phyloP scores from a whole-genome alignment of 2,113 vertebrate genomes.

The Syngnathus scovelli region DNA sequence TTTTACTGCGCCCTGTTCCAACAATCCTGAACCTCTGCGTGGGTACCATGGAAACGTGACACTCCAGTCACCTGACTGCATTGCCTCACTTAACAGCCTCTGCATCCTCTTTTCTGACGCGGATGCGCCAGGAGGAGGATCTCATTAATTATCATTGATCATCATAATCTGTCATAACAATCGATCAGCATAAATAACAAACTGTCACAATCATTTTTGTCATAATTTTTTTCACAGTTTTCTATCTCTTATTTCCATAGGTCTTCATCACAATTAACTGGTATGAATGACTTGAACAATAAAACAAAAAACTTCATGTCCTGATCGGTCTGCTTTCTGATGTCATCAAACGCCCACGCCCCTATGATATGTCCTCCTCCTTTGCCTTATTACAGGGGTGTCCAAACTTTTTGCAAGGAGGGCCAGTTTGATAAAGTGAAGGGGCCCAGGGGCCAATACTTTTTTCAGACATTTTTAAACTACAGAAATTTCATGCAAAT shows the following conservation, averaged over 20 bases:
- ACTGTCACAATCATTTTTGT: too few relatives aligned
- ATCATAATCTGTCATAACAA: too few relatives aligned
- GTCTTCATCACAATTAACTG: background rate
- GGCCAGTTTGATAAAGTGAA: too few relatives aligned
- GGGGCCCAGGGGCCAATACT: too few relatives aligned
- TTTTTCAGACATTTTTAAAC: too few relatives aligned
- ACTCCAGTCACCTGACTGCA: background rate
- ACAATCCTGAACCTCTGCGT: slow-evolving; percentile 1
- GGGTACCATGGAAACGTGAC: background rate
- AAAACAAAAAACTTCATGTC: background rate
- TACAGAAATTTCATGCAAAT: too few relatives aligned
- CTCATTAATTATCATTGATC: background rate
- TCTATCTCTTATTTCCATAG: too few relatives aligned
- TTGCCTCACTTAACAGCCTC: background rate
- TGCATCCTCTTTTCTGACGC: too few relatives aligned
- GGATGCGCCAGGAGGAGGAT: background rate
- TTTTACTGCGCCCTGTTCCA: slow-evolving; percentile 36
- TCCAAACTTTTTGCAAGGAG: too few relatives aligned
- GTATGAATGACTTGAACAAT: background rate
- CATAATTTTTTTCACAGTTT: too few relatives aligned
- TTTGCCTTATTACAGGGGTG: too few relatives aligned
- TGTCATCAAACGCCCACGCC: background rate
- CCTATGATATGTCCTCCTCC: background rate
- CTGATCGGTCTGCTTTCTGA: background rate
- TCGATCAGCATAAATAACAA: too few relatives aligned